Percentiles rank a stretch among this genome's conserved stretches.
Evolutionary conservation across 23 tunicate species (phyloP).

Genomic region (Ascidia mentula): DNA sequence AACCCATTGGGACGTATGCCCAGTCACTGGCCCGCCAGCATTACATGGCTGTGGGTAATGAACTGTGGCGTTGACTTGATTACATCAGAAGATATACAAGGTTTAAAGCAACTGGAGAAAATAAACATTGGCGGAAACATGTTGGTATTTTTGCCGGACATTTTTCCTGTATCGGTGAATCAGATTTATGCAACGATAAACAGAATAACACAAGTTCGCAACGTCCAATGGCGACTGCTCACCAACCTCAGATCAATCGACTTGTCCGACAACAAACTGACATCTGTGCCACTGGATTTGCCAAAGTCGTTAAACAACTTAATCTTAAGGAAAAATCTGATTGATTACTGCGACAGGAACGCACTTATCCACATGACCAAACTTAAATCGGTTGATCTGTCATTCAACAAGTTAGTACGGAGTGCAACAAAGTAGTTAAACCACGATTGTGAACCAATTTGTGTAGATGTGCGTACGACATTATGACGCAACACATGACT

Average conservation of each 20-base stretch:
- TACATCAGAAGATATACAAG: not conserved
- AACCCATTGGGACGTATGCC: not conserved
- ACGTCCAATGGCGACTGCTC: constrained; percentile 1
- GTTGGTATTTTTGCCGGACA: not conserved
- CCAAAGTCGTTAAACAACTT: constrained; percentile 14
- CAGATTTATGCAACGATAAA: not conserved
- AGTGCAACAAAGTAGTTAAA: too few species aligned
- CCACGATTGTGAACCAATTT: too few species aligned
- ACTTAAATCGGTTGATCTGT: constrained; percentile 18
- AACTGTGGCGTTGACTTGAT: not conserved
- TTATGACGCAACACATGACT: too few species aligned
- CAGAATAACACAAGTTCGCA: not conserved
- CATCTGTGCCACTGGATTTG: constrained; percentile 15
- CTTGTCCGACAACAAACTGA: constrained; percentile 14
- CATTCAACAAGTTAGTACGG: constrained; percentile 38
- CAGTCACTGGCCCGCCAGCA: not conserved
- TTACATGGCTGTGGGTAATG: not conserved
- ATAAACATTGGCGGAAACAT: not conserved
- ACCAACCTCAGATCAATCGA: constrained; percentile 17
- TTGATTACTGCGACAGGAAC: constrained; percentile 6
- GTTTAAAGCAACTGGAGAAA: not conserved
- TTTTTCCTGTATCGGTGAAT: not conserved
- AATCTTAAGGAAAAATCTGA: constrained; percentile 9
- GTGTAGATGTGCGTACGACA: too few species aligned
- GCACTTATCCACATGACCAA: constrained; percentile 29